phyloP scores from a whole-genome alignment of 2,888 invertebrate species.

The Dicroscelio sp. region DNA sequence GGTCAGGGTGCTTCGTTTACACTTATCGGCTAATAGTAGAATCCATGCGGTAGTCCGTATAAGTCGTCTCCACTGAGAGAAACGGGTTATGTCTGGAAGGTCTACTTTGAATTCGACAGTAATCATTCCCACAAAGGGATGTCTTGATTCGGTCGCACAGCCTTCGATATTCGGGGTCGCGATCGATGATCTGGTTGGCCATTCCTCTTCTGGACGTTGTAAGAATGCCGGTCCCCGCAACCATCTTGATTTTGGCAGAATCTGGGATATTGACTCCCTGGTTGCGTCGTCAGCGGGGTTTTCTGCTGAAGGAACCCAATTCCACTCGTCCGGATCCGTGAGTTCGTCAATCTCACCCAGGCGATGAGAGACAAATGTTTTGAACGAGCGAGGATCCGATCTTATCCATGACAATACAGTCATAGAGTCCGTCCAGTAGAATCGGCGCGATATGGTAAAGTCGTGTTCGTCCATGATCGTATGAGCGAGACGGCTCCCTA shows the following conservation, averaged over 20 bases:
- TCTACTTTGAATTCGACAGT: too few relatives aligned
- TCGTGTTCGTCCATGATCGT: conserved; percentile 59
- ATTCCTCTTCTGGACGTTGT: neutral
- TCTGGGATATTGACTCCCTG: neutral
- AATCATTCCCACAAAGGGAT: too few relatives aligned
- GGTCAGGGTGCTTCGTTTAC: too few relatives aligned
- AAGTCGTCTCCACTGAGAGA: too few relatives aligned
- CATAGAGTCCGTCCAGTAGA: conserved; percentile 77
- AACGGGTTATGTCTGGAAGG: too few relatives aligned
- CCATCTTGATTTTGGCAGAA: conserved; percentile 38
- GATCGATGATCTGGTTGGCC: neutral
- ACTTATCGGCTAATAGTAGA: too few relatives aligned
- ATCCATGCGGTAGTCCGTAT: too few relatives aligned
- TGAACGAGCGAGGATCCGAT: conserved; percentile 57
- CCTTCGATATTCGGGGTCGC: too few relatives aligned
- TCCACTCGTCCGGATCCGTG: conserved; percentile 72
- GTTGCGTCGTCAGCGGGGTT: conserved; percentile 63
- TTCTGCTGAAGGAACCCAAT: conserved; percentile 72
- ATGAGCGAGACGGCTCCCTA: conserved; percentile 62
- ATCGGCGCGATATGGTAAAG: neutral
- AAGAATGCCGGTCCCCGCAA: conserved; percentile 61
- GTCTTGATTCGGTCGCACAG: too few relatives aligned
- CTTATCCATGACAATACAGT: conserved; percentile 81
- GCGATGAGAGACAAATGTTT: conserved; percentile 79
- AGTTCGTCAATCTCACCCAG: conserved; percentile 82